Evolutionary conservation across 2,888 invertebrate genomes (phyloP).

Genomic region (Netelia melanura): DNA sequence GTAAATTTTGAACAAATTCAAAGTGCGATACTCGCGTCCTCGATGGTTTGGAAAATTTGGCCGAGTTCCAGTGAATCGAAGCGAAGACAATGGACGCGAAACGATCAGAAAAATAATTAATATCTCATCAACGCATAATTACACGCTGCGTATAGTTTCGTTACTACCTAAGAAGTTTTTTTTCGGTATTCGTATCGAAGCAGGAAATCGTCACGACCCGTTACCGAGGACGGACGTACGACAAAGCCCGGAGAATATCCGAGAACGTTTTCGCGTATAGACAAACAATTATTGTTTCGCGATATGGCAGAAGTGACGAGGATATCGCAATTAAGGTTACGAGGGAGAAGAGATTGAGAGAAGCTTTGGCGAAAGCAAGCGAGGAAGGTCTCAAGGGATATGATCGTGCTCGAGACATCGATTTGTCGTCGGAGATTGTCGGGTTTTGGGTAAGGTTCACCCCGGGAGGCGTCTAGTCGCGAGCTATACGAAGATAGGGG

Average conservation of each 20-base stretch:
- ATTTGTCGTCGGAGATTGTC: conserved; percentile 26
- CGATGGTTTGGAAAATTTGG: conserved; percentile 46
- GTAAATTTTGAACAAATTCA: conserved; percentile 41
- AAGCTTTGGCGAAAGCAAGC: neutral
- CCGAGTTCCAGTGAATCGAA: conserved; percentile 9
- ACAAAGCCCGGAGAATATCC: neutral
- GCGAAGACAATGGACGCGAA: neutral
- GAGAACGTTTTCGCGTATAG: neutral
- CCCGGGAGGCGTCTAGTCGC: neutral
- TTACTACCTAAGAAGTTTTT: neutral
- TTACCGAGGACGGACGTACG: neutral
- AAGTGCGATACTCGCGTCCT: conserved; percentile 17
- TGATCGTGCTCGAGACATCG: conserved; percentile 21
- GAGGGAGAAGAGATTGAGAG: neutral
- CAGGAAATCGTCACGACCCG: neutral
- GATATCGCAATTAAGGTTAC: conserved; percentile 19
- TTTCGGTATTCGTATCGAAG: neutral
- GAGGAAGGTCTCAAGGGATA: neutral
- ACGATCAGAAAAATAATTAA: neutral
- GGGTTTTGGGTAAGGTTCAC: neutral
- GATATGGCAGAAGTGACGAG: conserved; percentile 15
- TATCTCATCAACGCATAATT: neutral
- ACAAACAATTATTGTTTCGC: neutral
- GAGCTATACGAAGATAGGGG: conserved; percentile 6
- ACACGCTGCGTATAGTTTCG: neutral